Conservation (phyloP, 2,113 vertebrate species). For the Chascanopsetta lugubris region DNA sequence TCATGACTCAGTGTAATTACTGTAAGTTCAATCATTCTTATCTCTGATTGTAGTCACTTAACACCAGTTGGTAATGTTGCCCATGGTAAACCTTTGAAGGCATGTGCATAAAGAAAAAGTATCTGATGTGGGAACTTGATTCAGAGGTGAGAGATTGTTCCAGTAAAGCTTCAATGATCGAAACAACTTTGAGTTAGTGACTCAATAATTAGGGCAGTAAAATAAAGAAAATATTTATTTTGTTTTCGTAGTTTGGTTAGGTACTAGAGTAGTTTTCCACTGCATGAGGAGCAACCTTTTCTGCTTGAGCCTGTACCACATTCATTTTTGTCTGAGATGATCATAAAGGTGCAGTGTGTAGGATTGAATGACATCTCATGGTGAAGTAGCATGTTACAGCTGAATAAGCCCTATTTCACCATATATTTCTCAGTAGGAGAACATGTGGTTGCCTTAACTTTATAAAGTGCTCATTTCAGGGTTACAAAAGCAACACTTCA, state of each 20-base stretch:
- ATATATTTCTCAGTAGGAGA: too few relatives aligned
- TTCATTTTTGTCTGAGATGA: too few relatives aligned
- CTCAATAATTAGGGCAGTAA: conserved; percentile 5
- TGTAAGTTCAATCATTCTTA: conserved; percentile 56
- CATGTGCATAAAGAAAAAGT: conserved; percentile 37
- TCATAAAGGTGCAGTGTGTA: too few relatives aligned
- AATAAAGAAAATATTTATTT: conserved; percentile 16
- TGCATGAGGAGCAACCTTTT: background rate
- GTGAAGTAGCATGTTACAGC: too few relatives aligned
- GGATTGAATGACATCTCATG: too few relatives aligned
- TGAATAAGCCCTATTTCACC: too few relatives aligned
- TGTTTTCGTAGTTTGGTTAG: conserved; percentile 23
- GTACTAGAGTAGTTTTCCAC: background rate
- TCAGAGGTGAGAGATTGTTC: conserved; percentile 40
- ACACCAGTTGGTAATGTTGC: conserved; percentile 40
- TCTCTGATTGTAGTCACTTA: conserved; percentile 52
- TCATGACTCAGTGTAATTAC: conserved; percentile 66
- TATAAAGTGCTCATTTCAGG: too few relatives aligned
- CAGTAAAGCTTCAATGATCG: conserved; percentile 41
- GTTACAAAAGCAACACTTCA: conserved; percentile 16
- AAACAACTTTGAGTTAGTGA: conserved; percentile 24
- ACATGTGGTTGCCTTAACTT: too few relatives aligned
- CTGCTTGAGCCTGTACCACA: too few relatives aligned
- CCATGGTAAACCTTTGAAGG: conserved; percentile 31
- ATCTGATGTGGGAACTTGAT: conserved; percentile 49